Conservation (phyloP, 2,113 vertebrate genomes). For the Grus americana region DNA sequence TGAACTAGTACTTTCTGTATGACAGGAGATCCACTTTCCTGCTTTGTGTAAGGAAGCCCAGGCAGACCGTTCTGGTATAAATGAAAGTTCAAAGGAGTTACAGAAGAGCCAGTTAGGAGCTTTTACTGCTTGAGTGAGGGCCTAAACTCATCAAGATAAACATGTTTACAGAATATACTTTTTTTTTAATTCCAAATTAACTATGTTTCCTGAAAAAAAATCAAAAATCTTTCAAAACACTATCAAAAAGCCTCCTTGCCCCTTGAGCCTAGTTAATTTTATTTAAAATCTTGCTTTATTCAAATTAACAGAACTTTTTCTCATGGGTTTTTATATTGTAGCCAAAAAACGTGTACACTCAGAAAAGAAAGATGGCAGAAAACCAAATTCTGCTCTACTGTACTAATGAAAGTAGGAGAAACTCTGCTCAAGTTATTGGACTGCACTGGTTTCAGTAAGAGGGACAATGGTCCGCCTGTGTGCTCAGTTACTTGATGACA, state of each 20-base stretch:
- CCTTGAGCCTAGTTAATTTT: background rate
- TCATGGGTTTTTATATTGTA: background rate
- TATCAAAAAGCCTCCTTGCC: background rate
- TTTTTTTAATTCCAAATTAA: background rate
- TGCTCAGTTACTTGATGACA: background rate
- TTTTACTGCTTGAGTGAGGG: background rate
- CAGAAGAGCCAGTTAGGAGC: background rate
- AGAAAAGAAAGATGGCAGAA: constrained; percentile 46
- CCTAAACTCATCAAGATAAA: background rate
- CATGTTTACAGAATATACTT: background rate
- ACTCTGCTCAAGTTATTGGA: background rate
- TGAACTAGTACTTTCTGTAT: background rate
- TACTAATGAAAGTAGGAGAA: background rate
- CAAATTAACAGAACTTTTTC: background rate
- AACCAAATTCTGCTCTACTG: background rate
- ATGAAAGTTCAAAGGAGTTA: background rate
- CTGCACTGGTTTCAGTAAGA: background rate
- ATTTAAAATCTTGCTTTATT: background rate
- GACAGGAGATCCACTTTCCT: background rate
- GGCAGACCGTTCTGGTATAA: background rate
- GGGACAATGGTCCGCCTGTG: background rate
- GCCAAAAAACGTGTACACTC: background rate
- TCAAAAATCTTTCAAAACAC: background rate
- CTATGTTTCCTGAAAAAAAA: background rate
- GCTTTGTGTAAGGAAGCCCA: background rate